Percentiles rank a stretch among this genome's conserved stretches.
phyloP scores from a whole-genome alignment of 2,113 vertebrate species.

The Muscicapa adusta region DNA sequence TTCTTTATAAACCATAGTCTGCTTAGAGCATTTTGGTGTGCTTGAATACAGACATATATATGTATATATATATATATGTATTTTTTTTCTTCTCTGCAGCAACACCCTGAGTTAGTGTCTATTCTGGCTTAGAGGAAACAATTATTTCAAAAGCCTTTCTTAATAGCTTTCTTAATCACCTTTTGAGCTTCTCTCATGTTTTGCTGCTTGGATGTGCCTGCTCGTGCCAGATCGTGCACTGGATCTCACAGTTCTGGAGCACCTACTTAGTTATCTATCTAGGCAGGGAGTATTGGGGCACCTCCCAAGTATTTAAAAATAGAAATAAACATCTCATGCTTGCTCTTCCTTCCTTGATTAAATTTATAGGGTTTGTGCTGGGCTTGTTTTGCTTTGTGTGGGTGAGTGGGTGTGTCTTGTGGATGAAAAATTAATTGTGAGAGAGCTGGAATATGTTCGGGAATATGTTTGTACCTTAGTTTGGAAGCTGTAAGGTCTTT shows the following conservation, averaged over 20 bases:
- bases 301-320: conserved; percentile 58
- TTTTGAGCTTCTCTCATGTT: conserved; percentile 10
- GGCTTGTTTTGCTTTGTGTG: conserved; percentile 54
- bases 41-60: neutral
- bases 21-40: conserved; percentile 8
- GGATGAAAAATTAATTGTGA: conserved; percentile 1
- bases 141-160: conserved; percentile 33
- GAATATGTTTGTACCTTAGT: neutral
- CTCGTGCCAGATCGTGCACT: neutral
- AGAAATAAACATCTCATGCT: conserved; percentile 39
- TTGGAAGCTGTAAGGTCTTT: neutral
- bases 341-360: conserved; percentile 40
- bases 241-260: conserved; percentile 20
- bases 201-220: neutral
- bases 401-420: conserved; percentile 38
- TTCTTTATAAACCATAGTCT: neutral
- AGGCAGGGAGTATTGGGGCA: neutral
- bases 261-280: neutral
- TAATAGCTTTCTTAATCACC: neutral
- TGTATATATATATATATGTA: neutral
- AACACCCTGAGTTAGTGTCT: neutral
- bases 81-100: neutral
- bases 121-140: neutral
- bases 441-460: neutral
- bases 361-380: conserved; percentile 6